Evolutionary conservation across 53 echinoderm and acorn worm species (phyloP).

Genomic region (Holothuria leucospilota): DNA sequence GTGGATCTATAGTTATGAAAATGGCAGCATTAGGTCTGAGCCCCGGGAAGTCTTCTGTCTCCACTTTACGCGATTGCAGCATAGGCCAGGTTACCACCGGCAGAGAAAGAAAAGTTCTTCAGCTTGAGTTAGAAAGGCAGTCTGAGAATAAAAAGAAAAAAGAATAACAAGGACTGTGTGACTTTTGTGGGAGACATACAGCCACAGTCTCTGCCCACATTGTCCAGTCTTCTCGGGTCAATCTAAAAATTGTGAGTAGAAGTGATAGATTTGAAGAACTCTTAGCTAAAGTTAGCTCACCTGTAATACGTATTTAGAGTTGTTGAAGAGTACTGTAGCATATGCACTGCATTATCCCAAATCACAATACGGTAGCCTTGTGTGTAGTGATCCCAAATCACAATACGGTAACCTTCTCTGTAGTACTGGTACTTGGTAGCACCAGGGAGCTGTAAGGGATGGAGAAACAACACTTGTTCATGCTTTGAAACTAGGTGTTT

Average conservation of each 20-base stretch:
- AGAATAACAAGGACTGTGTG: neutral
- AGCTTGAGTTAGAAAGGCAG: neutral
- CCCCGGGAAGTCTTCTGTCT: neutral
- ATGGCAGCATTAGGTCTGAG: neutral
- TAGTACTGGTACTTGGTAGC: no score
- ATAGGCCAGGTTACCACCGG: neutral
- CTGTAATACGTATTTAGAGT: no score
- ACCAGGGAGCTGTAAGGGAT: no score
- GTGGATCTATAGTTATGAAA: neutral
- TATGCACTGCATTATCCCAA: no score
- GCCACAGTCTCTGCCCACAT: conserved; percentile 3
- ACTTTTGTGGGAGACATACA: neutral
- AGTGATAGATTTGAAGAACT: neutral
- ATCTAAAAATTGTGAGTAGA: no score
- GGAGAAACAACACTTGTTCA: no score
- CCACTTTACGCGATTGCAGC: neutral
- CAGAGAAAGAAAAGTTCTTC: neutral
- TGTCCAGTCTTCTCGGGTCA: neutral
- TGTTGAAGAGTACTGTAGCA: no score
- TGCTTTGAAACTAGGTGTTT: no score
- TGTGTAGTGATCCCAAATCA: no score
- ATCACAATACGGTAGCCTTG: no score
- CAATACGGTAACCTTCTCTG: no score
- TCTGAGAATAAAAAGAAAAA: neutral
- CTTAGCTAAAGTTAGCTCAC: neutral